Evolutionary conservation across 2,888 invertebrate genomes (phyloP), one percentile per base, ranked within the genome.

Genomic region (Eupithecia tripunctaria): DNA sequence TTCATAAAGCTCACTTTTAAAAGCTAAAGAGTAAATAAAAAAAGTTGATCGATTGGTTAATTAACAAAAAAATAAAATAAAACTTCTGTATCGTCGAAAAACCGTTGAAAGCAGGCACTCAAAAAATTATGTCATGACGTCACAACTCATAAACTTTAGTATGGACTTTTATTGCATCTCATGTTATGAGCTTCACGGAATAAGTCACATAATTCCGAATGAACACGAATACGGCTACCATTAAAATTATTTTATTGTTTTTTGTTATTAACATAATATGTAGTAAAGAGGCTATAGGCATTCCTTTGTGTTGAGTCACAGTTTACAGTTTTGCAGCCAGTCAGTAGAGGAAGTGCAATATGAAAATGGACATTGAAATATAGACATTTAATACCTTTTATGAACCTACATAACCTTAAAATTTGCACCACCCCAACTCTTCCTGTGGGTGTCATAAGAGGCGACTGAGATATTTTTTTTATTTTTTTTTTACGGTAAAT

Each of bases 201-300:
- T 84, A 86, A 84, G 82, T 85, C 84, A 81, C 80, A 82, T 81
- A 81, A 83, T 83, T 84, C 73, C 73, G 76, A 80, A 75, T 78
- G 79, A 66, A 73, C 76, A 81, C 79, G 79, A 85, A 83, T 84
- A 88, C 81, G 82, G 82, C 76, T 77, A 73, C 76, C 82, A 84
- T 86, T 84, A 85, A 85, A 85, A 84, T 81, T 72, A 80, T 84
- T 89, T 87, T 87, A 89, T 88, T 86, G 81, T 87, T 88, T 83
- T 85, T 83, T 75, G 70, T 68, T 71, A 71, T 69, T 56, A 69
- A 63, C 60, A 62, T 59, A 25, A 62, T 59, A 25, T 70, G 68
- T 68, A 66, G 72, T 81, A 80, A 80, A 73, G 64, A 68, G 72
- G 70, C 68, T 70, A 72, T 70, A 76, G 72, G 68, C 59, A 25